Evolutionary conservation across 2,797 vertebrate genomes (phyloP), one percentile per base, ranked within the genome.

Genomic region (Enoplosus armatus): DNA sequence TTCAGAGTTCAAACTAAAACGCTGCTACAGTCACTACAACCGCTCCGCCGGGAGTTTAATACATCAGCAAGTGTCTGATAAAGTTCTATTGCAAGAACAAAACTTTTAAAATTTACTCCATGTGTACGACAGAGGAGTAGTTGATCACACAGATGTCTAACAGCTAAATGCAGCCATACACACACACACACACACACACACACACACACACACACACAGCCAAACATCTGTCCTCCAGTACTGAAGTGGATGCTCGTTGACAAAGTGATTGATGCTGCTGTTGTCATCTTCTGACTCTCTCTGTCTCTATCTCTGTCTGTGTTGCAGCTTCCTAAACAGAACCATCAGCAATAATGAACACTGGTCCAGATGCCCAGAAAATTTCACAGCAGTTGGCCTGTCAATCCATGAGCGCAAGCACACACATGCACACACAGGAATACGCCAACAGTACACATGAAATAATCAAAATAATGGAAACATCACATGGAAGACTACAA

Each of bases 231-330:
- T 84, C 80, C 66, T 59, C 45, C n/a, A 72, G 56, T 64, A 68
- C 75, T 84, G 68, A 82, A 84, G 82, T 83, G 77, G 85, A 91
- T 91, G 80, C 84, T 90, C 10, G 63, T 89, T 90, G 94, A 92
- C 90, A 92, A 86, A 73, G 80, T 92, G 90, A 94, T 90, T 91
- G 91, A 94, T 92, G 89, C 79, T 22, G 69, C 79, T 79, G 83
- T 84, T 89, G 86, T 90, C 90, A 86, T 87, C 73, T 77, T 85
- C 71, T 88, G 76, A 85, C 89, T 85, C 56, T 39, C 72, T 70
- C 47, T 50, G 70, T 69, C 41, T 50, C 54, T 76, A 11, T 50
- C 29, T 68, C 3, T 55, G 1, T 58, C 48, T 61, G 26, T 56
- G 35, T 62, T 54, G 29, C 75, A 73, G 71, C 79, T 78, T 87